phyloP scores from a whole-genome alignment of 2,113 vertebrate genomes.

The Clupea harengus region DNA sequence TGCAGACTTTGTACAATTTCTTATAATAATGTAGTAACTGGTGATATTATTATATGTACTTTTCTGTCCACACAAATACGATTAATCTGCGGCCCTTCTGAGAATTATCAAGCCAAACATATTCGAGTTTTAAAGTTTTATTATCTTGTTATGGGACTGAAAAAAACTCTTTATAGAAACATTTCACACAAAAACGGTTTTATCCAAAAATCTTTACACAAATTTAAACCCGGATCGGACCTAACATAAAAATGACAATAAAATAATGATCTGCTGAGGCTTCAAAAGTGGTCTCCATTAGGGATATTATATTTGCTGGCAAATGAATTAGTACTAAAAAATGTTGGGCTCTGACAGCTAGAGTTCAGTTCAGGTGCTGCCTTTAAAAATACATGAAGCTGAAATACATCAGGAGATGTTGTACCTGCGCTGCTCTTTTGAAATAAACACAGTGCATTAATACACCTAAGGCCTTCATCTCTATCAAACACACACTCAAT shows the following conservation, averaged over 20 bases:
- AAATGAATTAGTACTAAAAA: background rate
- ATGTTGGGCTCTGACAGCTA: background rate
- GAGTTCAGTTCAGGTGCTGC: background rate
- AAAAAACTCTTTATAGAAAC: conserved; percentile 7
- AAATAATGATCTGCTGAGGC: background rate
- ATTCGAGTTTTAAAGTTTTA: background rate
- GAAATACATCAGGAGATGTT: background rate
- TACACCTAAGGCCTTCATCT: background rate
- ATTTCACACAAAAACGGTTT: background rate
- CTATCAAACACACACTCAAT: background rate
- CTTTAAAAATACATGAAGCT: background rate
- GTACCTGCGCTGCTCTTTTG: background rate
- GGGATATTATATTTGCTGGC: background rate
- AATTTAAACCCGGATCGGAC: background rate
- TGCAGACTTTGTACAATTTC: background rate
- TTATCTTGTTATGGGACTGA: background rate
- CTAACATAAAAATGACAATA: background rate
- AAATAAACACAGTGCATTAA: background rate
- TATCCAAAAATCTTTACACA: background rate
- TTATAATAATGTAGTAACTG: too few species aligned
- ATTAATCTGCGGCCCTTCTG: background rate
- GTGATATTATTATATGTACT: too few species aligned
- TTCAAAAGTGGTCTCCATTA: background rate
- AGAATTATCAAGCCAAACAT: conserved; percentile 5
- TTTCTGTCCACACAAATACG: too few species aligned